A percentile compares a stretch with the other conserved stretches of the same genome.
phyloP scores from a whole-genome alignment of 2,113 vertebrate genomes.

The Heterocephalus glaber region DNA sequence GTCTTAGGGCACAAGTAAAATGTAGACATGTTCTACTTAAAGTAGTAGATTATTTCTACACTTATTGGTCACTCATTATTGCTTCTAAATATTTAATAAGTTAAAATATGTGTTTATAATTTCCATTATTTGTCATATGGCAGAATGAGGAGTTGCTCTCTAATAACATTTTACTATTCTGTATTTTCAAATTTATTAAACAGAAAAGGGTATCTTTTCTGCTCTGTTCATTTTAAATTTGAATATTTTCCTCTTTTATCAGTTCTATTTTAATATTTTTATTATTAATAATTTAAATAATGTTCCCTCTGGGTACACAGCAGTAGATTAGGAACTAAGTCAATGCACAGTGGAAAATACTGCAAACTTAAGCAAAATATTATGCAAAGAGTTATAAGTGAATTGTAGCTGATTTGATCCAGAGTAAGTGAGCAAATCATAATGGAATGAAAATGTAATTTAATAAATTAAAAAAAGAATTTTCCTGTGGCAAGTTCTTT shows the following conservation, averaged over 20 bases:
- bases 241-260: slow-evolving; percentile 40
- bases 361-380: neutral
- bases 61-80: slow-evolving; percentile 50
- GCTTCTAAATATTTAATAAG: slow-evolving; percentile 70
- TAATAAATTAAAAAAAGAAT: too few species aligned
- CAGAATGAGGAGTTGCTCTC: slow-evolving; percentile 59
- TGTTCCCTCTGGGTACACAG: slow-evolving; percentile 38
- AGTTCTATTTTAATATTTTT: slow-evolving; percentile 67
- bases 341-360: neutral
- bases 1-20: neutral
- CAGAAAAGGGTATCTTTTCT: neutral
- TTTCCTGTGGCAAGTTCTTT: neutral
- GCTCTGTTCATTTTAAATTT: neutral
- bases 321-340: slow-evolving; percentile 3
- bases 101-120: neutral
- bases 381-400: neutral
- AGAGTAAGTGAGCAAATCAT: slow-evolving; percentile 18
- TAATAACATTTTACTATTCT: slow-evolving; percentile 55
- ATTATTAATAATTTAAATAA: slow-evolving; percentile 63
- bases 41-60: slow-evolving; percentile 43
- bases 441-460: neutral
- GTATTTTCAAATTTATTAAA: slow-evolving; percentile 37
- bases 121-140: neutral
- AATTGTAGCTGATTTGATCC: neutral
- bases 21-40: neutral